Percentiles rank a stretch among this genome's conserved stretches.
phyloP scores from a whole-genome alignment of 2,797 vertebrate genomes.

The Sylvilagus floridanus region DNA sequence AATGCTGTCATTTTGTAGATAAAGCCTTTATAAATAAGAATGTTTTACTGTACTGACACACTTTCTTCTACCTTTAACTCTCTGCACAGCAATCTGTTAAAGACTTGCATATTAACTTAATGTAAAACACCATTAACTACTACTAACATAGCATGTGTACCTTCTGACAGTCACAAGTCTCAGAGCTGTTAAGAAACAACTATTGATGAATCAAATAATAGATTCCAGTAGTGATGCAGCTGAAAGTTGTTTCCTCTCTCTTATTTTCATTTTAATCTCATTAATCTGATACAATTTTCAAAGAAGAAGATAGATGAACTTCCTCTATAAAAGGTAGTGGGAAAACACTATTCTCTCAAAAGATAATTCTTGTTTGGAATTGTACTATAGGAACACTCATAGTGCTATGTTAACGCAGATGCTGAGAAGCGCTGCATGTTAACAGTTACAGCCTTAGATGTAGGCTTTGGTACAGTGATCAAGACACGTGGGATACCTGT shows the following conservation, averaged over 20 bases:
- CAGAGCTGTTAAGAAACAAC: neutral
- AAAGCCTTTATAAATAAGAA: neutral
- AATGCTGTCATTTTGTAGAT: neutral
- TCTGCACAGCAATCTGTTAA: neutral
- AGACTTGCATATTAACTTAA: neutral
- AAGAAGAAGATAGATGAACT: neutral
- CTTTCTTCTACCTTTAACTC: neutral
- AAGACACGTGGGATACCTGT: too few relatives aligned
- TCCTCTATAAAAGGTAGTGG: neutral
- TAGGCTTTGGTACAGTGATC: too few relatives aligned
- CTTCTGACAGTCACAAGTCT: neutral
- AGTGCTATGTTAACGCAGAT: neutral
- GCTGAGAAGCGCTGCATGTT: neutral
- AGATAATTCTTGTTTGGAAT: neutral
- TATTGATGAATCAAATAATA: neutral
- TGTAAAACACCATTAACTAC: neutral
- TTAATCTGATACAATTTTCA: slow-evolving; percentile 7
- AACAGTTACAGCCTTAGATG: neutral
- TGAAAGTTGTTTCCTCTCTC: neutral
- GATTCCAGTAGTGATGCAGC: neutral
- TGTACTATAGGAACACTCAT: neutral
- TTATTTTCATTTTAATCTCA: slow-evolving; percentile 29
- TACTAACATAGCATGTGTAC: neutral
- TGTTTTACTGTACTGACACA: neutral
- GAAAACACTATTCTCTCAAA: slow-evolving; percentile 10